These are phyloP conservation scores for Brachirus orientalis DNA, from an alignment of 2,113 vertebrate genomes.

Conservation along the genomic window DNA sequence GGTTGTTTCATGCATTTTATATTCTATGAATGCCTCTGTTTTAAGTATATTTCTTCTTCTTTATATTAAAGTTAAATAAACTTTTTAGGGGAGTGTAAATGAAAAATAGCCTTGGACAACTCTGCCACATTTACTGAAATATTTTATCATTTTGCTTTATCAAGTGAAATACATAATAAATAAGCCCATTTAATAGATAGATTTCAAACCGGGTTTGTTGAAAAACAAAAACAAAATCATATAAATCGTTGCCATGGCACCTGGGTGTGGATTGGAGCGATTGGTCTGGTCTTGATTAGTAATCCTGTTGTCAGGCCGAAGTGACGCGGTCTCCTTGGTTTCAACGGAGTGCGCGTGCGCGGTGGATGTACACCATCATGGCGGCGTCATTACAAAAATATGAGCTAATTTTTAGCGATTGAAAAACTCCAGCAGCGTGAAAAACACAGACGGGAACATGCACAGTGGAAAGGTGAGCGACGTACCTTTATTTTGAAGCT, in stretches of 20 bases:
- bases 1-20: too few species aligned
- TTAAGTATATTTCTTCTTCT: too few species aligned
- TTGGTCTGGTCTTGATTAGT: slow-evolving; percentile 44
- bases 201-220: too few species aligned
- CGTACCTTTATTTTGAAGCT: background rate
- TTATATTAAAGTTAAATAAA: too few species aligned
- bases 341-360: slow-evolving; percentile 68
- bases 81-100: too few species aligned
- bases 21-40: too few species aligned
- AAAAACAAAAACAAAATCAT: too few species aligned
- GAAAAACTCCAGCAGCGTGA: background rate
- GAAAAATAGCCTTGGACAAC: too few species aligned
- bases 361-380: slow-evolving; percentile 45
- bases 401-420: slow-evolving; percentile 6
- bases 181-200: too few species aligned
- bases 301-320: slow-evolving; percentile 72
- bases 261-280: slow-evolving; percentile 25
- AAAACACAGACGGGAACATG: slow-evolving; percentile 57
- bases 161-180: too few species aligned
- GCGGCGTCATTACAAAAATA: slow-evolving; percentile 59
- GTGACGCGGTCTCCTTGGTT: slow-evolving; percentile 74
- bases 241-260: slow-evolving; percentile 36
- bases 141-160: too few species aligned
- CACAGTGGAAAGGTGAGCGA: slow-evolving; percentile 71
- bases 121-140: too few species aligned